Evolutionary conservation across 2,888 invertebrate genomes (phyloP), one percentile per base, ranked within the genome.

Genomic region (Eristalis tenax): DNA sequence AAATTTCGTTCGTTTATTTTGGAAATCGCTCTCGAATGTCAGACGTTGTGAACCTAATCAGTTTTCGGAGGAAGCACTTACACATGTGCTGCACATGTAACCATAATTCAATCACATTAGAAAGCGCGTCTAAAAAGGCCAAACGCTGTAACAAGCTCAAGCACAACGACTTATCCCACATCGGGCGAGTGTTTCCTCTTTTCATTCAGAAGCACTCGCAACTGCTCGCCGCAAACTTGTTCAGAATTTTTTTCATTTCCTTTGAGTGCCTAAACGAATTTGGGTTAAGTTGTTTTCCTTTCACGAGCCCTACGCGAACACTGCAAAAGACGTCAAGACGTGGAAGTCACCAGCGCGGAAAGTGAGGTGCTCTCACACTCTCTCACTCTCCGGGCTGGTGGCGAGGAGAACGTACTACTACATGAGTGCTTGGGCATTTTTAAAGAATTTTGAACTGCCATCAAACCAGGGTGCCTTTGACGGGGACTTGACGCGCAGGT

Each of bases 201-300:
- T 28, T 18, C 32, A 13, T 70, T 56, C 59, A 56, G 50, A 26
- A 43, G 28, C 3, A 35, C 63, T 68, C 26, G 3, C 2, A 43
- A 50, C 8, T 8, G 8, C 32, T 64, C 23, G n/a, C 26, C 26
- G 40, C 38, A 40, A 26, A 26, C 43, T 50, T 38, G 15, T 71
- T 50, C 57, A 4, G 28, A 35, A 23, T 32, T 32, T 40, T n/a
- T 74, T 79, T 38, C 22, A 65, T 64, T 70, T 32, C 65, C 26
- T 71, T 59, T 59, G 38, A 66, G 40, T 70, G 56, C 38, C 70
- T 28, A 38, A 64, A 66, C 5, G 71, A 66, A 79, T 66, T 79
- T 57, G 65, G 79, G 79, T 79, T 79, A 79, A 79, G 79, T 74
- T 74, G 63, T 26, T 57, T 64, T 77, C 32, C 43, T 71, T 77